phyloP scores from a whole-genome alignment of 1,140 invertebrate genomes.

The Drosophila teissieri region DNA sequence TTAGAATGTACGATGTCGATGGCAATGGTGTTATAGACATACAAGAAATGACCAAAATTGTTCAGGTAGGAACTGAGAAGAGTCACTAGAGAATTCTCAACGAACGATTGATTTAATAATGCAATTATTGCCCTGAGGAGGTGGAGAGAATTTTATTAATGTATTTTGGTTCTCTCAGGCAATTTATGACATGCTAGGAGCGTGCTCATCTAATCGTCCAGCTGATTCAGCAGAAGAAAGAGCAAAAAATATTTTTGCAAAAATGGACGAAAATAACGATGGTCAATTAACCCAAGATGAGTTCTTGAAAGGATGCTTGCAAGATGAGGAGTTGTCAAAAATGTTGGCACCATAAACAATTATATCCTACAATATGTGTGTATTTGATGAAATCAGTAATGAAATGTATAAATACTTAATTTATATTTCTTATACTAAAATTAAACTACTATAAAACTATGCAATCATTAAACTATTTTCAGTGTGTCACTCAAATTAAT shows the following conservation, averaged over 20 bases:
- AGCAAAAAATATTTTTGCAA: conserved; percentile 99
- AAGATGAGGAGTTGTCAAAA: conserved; percentile 98
- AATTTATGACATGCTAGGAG: conserved; percentile 99
- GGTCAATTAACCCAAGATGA: conserved; percentile 99
- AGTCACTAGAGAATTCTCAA: not conserved
- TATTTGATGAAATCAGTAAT: conserved; percentile 84
- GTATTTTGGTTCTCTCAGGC: conserved; percentile 88
- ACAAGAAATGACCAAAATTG: conserved; percentile 97
- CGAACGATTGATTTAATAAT: too few relatives aligned
- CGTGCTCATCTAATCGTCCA: conserved; percentile 96
- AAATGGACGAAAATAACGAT: conserved; percentile 99
- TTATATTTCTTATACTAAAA: conserved; percentile 83
- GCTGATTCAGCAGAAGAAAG: conserved; percentile 97
- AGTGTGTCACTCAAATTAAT: conserved; percentile 41
- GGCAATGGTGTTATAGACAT: conserved; percentile 99
- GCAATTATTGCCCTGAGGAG: too few relatives aligned
- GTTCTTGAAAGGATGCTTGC: conserved; percentile 99
- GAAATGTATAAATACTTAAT: conserved; percentile 84
- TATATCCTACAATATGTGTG: conserved; percentile 79
- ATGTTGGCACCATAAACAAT: conserved; percentile 95
- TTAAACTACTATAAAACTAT: conserved; percentile 76
- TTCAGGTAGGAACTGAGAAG: conserved; percentile 88
- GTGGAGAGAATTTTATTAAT: not conserved
- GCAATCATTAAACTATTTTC: conserved; percentile 61
- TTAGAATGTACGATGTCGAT: conserved; percentile 99